A percentile compares a stretch with the other conserved stretches of the same genome.
Evolutionary conservation across 1,140 invertebrate genomes (phyloP).

Genomic region (Neuroterus valhalla): DNA sequence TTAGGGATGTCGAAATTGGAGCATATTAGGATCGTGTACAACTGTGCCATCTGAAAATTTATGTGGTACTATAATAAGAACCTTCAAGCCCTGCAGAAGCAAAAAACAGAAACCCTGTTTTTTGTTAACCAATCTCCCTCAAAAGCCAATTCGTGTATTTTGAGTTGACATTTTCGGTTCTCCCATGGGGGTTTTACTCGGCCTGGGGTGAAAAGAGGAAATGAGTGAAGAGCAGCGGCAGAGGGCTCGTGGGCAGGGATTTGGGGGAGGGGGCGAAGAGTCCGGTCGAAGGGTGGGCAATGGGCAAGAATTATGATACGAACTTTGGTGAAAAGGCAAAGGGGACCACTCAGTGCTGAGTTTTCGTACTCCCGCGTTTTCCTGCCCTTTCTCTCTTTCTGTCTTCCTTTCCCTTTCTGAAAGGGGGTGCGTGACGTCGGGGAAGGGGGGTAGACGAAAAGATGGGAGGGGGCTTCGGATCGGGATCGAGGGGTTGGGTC

Average conservation of each 20-base stretch:
- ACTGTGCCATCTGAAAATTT: too few relatives aligned
- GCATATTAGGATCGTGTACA: too few relatives aligned
- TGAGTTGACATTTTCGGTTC: slow-evolving; percentile 11
- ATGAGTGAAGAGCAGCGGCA: slow-evolving; percentile 52
- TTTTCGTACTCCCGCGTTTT: slow-evolving; percentile 15
- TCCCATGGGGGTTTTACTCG: slow-evolving; percentile 43
- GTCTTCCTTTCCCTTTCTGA: slow-evolving; percentile 35
- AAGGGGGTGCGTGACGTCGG: slow-evolving; percentile 34
- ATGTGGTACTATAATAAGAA: too few relatives aligned
- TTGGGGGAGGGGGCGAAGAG: slow-evolving; percentile 50
- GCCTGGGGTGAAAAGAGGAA: slow-evolving; percentile 55
- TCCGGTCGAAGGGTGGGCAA: slow-evolving; percentile 54
- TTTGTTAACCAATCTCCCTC: neutral
- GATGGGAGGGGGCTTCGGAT: slow-evolving; percentile 47
- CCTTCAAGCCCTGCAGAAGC: neutral
- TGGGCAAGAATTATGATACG: slow-evolving; percentile 66
- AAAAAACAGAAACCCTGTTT: neutral
- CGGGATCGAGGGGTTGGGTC: slow-evolving; percentile 64
- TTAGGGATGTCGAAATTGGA: too few relatives aligned
- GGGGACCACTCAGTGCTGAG: slow-evolving; percentile 40
- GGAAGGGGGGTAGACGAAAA: slow-evolving; percentile 34
- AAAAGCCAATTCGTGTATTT: slow-evolving; percentile 24
- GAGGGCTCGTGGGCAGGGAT: slow-evolving; percentile 44
- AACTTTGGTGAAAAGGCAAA: slow-evolving; percentile 59
- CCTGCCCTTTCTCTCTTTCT: slow-evolving; percentile 1